Conservation (phyloP, 2,888 invertebrate genomes). For the Pandemis heparana region DNA sequence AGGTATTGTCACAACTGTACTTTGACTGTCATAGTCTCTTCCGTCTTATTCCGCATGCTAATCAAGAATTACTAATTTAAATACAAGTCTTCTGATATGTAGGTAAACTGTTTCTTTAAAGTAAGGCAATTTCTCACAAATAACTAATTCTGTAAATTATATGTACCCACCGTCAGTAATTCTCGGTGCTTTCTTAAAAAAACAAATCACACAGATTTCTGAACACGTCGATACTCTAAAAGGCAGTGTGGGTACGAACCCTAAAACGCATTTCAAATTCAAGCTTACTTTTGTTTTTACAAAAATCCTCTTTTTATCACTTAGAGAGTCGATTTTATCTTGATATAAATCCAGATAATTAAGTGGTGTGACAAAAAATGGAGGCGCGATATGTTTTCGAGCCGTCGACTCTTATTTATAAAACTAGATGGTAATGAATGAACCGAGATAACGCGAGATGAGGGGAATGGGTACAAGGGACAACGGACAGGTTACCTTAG, state of each 20-base stretch:
- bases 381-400: conserved; percentile 83
- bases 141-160: not conserved
- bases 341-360: conserved; percentile 84
- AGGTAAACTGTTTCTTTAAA: too few relatives aligned
- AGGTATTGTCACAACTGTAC: too few relatives aligned
- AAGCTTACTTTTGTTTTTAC: conserved; percentile 51
- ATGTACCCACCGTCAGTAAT: not conserved
- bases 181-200: conserved; percentile 6
- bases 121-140: not conserved
- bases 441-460: conserved; percentile 80
- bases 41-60: not conserved
- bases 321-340: conserved; percentile 72
- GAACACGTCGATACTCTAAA: conserved; percentile 30
- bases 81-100: not conserved
- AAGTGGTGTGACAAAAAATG: conserved; percentile 84
- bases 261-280: conserved; percentile 52
- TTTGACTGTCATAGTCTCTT: not conserved
- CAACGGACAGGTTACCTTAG: conserved; percentile 61
- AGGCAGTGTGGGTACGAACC: conserved; percentile 42
- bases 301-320: conserved; percentile 59
- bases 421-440: conserved; percentile 85
- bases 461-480: conserved; percentile 63
- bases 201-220: conserved; percentile 14
- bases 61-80: not conserved
- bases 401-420: conserved; percentile 82